Percentiles rank a stretch among this genome's conserved stretches.
Evolutionary conservation across 1,140 invertebrate species (phyloP).

Genomic region (Papilio machaon): DNA sequence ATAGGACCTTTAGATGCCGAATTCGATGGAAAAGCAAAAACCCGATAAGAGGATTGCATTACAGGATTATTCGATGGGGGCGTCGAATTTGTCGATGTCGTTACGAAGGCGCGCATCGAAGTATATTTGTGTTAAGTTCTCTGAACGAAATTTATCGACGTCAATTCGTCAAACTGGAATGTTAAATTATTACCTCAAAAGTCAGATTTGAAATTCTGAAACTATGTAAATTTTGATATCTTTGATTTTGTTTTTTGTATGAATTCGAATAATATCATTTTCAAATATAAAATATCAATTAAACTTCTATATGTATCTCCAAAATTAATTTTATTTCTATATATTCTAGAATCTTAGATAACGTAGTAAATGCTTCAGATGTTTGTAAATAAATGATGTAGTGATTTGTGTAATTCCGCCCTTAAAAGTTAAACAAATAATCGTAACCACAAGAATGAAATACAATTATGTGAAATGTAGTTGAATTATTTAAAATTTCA

Average conservation of each 20-base stretch:
- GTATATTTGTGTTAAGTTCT: no score
- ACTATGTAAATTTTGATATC: not conserved
- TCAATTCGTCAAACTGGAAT: no score
- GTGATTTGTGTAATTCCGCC: slow-evolving; percentile 72
- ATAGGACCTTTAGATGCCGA: no score
- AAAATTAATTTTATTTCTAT: slow-evolving; percentile 30
- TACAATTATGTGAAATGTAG: slow-evolving; percentile 34
- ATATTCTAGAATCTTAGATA: slow-evolving; percentile 38
- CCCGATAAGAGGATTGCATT: no score
- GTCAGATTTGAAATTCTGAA: no score
- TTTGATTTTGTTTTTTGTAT: slow-evolving; percentile 16
- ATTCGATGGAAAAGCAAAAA: no score
- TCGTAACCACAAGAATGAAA: slow-evolving; percentile 16
- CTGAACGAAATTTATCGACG: no score
- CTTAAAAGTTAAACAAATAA: slow-evolving; percentile 40
- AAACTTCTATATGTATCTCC: not conserved
- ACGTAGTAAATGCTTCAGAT: slow-evolving; percentile 60
- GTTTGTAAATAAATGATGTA: slow-evolving; percentile 73
- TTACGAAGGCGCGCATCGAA: no score
- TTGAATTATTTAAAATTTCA: not conserved
- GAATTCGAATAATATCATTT: not conserved
- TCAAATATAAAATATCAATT: not conserved
- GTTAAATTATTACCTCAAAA: no score
- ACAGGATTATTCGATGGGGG: no score
- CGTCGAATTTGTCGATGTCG: no score